phyloP scores from a whole-genome alignment of 2,888 invertebrate genomes.

The Plebejus melissa region DNA sequence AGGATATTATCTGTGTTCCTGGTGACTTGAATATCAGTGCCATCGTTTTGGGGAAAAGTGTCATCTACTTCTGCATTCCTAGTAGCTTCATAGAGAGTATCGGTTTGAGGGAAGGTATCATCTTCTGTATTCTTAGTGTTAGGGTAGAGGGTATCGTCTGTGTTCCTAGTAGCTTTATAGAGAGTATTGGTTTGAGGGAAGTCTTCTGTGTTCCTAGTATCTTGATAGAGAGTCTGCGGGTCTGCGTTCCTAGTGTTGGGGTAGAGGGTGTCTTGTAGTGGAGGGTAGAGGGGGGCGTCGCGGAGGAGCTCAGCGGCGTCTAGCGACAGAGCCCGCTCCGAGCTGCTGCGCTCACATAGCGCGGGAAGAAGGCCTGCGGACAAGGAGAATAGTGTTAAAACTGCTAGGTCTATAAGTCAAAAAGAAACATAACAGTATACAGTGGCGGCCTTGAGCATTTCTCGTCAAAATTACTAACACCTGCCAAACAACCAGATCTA shows the following conservation, averaged over 20 bases:
- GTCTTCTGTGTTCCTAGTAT: not conserved
- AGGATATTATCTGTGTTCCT: not conserved
- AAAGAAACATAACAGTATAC: too few species aligned
- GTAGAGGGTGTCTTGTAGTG: conserved; percentile 43
- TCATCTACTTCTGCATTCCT: not conserved
- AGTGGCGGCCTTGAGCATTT: too few species aligned
- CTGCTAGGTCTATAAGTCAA: too few species aligned
- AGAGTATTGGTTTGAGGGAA: not conserved
- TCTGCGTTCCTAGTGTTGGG: not conserved
- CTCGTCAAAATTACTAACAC: too few species aligned
- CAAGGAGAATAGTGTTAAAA: conserved; percentile 34
- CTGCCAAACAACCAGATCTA: too few species aligned
- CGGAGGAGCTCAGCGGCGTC: conserved; percentile 59
- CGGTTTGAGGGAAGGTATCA: not conserved
- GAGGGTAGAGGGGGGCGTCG: conserved; percentile 58
- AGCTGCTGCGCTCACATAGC: conserved; percentile 52
- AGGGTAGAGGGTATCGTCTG: not conserved
- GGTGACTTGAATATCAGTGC: not conserved
- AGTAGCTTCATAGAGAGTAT: not conserved
- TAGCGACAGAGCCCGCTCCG: conserved; percentile 48
- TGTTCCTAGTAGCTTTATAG: not conserved
- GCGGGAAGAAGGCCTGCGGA: conserved; percentile 50
- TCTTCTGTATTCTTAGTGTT: not conserved
- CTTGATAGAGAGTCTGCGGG: not conserved
- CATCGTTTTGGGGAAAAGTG: not conserved